A percentile compares a stretch with the other conserved stretches of the same genome.
Conservation (phyloP, 2,797 vertebrate species). For the Decapterus maruadsi region DNA sequence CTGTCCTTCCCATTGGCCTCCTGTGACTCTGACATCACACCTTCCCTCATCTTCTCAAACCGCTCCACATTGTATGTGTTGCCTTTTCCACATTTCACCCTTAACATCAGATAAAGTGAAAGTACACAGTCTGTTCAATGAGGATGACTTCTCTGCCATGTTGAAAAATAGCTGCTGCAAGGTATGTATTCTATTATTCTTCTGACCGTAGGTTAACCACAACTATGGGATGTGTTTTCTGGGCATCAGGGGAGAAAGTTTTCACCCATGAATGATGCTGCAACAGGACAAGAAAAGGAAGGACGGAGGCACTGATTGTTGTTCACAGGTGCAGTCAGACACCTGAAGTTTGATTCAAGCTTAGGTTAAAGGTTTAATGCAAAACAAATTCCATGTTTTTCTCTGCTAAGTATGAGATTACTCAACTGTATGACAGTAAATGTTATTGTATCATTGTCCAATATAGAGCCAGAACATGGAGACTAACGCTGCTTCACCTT, state of each 20-base stretch:
- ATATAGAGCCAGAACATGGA: background rate
- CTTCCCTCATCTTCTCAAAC: conserved; percentile 45
- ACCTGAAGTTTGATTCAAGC: background rate
- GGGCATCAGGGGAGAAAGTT: conserved; percentile 91
- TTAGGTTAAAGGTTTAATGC: background rate
- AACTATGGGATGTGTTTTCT: conserved; percentile 87
- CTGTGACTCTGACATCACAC: background rate
- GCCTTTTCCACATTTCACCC: conserved; percentile 62
- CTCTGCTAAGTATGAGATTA: too few species aligned
- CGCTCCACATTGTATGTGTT: conserved; percentile 72
- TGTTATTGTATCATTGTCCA: background rate
- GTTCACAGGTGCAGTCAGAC: too few species aligned
- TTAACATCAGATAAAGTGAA: conserved; percentile 23
- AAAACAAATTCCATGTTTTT: too few species aligned
- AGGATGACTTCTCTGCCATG: background rate
- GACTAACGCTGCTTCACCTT: conserved; percentile 83
- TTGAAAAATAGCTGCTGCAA: background rate
- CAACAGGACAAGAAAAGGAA: conserved; percentile 89
- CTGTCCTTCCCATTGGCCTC: background rate
- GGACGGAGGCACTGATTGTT: conserved; percentile 83
- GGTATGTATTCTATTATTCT: too few species aligned
- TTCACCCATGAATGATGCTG: conserved; percentile 86
- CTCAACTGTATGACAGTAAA: too few species aligned
- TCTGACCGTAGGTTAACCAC: conserved; percentile 90
- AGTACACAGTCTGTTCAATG: background rate